Percentiles rank a stretch among this genome's conserved stretches.
Conservation (phyloP, 2,113 vertebrate species). For the Raphicerus campestris region DNA sequence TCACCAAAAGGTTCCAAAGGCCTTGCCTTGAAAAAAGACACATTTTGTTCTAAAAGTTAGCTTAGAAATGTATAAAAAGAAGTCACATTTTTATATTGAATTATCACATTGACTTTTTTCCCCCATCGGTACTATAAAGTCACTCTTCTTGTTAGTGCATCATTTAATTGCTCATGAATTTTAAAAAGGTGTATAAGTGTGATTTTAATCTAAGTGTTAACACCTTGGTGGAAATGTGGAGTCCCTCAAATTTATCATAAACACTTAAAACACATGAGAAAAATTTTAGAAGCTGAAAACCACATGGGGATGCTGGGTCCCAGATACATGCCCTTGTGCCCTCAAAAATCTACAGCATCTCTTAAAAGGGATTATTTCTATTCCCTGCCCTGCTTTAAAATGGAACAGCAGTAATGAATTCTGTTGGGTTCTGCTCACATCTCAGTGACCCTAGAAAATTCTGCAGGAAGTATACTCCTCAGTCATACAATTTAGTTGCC, state of each 20-base stretch:
- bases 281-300: neutral
- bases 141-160: neutral
- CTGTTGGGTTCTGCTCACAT: neutral
- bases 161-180: conserved; percentile 40
- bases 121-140: neutral
- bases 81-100: conserved; percentile 3
- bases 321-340: neutral
- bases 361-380: conserved; percentile 19
- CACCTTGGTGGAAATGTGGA: conserved; percentile 22
- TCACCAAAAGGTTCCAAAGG: conserved; percentile 43
- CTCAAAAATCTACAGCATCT: neutral
- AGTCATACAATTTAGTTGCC: neutral
- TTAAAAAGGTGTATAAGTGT: conserved; percentile 23
- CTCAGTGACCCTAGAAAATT: neutral
- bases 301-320: neutral
- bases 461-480: neutral
- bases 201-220: conserved; percentile 31
- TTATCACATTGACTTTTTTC: neutral
- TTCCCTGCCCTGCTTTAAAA: neutral
- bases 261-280: neutral
- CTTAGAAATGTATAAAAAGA: conserved; percentile 2
- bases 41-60: neutral
- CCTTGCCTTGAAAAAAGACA: neutral
- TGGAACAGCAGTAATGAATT: neutral
- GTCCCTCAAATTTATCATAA: conserved; percentile 6